phyloP scores from a whole-genome alignment of 2,888 invertebrate genomes.

The Oscheius sp. region DNA sequence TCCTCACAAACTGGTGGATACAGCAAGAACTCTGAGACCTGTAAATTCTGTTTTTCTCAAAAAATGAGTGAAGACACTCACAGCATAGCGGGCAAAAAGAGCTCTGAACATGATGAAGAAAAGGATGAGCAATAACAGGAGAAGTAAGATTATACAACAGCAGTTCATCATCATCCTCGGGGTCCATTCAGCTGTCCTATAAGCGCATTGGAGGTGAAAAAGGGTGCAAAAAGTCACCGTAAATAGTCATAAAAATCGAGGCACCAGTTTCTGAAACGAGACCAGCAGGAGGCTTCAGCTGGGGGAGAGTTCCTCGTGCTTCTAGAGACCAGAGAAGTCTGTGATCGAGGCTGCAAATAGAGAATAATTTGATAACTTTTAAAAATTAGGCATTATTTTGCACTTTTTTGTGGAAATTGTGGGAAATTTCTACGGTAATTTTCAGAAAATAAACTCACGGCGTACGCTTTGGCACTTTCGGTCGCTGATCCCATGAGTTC shows the following conservation, averaged over 20 bases:
- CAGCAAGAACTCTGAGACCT: constrained; percentile 58
- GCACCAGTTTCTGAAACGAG: constrained; percentile 31
- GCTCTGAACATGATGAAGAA: constrained; percentile 61
- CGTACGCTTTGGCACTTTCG: constrained; percentile 25
- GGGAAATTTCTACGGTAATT: not conserved
- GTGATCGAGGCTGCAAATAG: constrained; percentile 47
- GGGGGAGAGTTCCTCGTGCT: constrained; percentile 32
- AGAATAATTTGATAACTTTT: not conserved
- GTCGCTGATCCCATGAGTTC: constrained; percentile 21
- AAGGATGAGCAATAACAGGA: constrained; percentile 61
- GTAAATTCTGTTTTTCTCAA: too few species aligned
- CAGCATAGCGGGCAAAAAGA: constrained; percentile 59
- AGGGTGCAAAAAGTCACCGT: not conserved
- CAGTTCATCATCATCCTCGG: constrained; percentile 52
- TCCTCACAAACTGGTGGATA: constrained; percentile 69
- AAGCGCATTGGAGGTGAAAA: constrained; percentile 5
- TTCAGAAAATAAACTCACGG: constrained; percentile 9
- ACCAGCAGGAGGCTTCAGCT: constrained; percentile 38
- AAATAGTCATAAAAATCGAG: constrained; percentile 31
- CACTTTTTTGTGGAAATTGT: not conserved
- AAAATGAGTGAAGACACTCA: too few species aligned
- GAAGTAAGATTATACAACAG: constrained; percentile 60
- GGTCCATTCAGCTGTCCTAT: constrained; percentile 58
- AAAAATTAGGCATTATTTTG: not conserved
- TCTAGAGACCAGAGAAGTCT: constrained; percentile 49